Evolutionary conservation across 2,888 invertebrate species (phyloP), one percentile per base, ranked within the genome.

Genomic region (Troides helena): DNA sequence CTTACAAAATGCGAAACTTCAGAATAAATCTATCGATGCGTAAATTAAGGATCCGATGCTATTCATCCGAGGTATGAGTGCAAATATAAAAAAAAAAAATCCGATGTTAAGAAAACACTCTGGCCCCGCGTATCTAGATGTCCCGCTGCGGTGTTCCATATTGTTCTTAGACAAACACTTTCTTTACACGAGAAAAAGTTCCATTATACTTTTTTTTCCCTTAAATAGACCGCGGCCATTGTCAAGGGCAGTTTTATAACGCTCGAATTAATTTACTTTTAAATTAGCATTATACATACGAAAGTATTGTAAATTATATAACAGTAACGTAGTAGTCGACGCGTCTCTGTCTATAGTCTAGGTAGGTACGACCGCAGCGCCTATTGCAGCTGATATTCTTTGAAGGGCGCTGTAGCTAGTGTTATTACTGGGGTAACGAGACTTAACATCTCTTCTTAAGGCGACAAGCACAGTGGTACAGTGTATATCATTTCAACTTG

Each of bases 151-250:
- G 92, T 88, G 77, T 80, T 74, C 80, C 78, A 77, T 82, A 87
- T 91, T 92, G 91, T 92, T 91, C 92, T 91, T 90, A 87, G 85
- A 92, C 91, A 92, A 92, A 92, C 89, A 91, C 88, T 90, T 90
- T 91, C 87, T 87, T 89, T 83, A 84, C 78, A 77, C 73, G 72
- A 80, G 79, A 83, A 86, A 86, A 84, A 84, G 78, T 76, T 75
- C 81, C 77, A 82, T 87, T 88, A 86, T 57, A 61, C 53, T 87
- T 53, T 12, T 46, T 25, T 87, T 89, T 87, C 86, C 84, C 80
- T 21, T 83, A 82, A 83, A 86, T 85, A 83, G 79, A 79, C 81
- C 81, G 76, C 80, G 79, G 79, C 72, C 78, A 83, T 88, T 89
- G 86, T 88, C 76, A 71, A 78, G 76, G 75, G 81, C 78, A 63